Evolutionary conservation across 2,888 invertebrate genomes (phyloP).

Genomic region (Hemicrepidius hirtus): DNA sequence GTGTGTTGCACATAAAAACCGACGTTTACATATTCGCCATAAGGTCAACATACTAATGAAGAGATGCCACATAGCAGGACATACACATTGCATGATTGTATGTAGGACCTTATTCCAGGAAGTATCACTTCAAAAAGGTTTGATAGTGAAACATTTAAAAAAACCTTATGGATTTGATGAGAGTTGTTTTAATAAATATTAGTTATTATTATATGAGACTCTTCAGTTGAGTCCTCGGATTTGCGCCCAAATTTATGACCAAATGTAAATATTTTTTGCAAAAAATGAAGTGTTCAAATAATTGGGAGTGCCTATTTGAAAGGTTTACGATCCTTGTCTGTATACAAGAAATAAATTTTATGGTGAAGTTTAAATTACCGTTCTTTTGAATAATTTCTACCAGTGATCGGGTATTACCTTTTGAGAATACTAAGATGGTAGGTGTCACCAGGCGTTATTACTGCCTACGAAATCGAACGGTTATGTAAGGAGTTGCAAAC

Average conservation of each 20-base stretch:
- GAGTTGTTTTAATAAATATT: no score
- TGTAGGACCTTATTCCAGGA: no score
- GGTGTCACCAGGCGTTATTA: constrained; percentile 45
- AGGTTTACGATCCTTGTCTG: not conserved
- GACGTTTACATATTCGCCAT: constrained; percentile 47
- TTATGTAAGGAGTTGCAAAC: constrained; percentile 47
- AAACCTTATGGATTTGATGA: no score
- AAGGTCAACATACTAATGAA: constrained; percentile 52
- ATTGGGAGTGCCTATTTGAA: not conserved
- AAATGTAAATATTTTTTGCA: no score
- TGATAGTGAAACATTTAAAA: no score
- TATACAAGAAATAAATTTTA: not conserved
- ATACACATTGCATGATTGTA: constrained; percentile 41
- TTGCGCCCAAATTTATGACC: no score
- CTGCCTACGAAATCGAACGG: constrained; percentile 47
- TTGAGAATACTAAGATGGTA: constrained; percentile 47
- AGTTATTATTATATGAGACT: no score
- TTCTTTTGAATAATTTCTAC: constrained; percentile 32
- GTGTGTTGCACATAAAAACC: constrained; percentile 33
- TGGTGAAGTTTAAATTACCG: constrained; percentile 33
- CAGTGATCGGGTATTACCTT: constrained; percentile 44
- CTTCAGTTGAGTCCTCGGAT: no score
- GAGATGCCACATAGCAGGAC: constrained; percentile 42
- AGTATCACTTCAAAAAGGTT: no score
- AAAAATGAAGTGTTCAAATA: not conserved